A percentile compares a stretch with the other conserved stretches of the same genome.
phyloP scores from a whole-genome alignment of 2,888 invertebrate genomes.

The Hermaeophaga mercurialis region DNA sequence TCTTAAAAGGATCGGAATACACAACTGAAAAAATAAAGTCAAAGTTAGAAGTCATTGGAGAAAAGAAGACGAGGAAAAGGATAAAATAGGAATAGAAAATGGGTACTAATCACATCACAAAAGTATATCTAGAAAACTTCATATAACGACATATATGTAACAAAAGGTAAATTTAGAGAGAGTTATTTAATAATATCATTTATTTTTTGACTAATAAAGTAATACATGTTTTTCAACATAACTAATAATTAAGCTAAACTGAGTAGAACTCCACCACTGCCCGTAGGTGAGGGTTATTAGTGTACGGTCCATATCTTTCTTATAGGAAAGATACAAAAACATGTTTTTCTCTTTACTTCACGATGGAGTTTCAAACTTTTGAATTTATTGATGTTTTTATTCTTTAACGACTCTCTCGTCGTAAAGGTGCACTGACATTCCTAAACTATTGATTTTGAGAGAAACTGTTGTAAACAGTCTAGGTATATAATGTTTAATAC shows the following conservation, averaged over 20 bases:
- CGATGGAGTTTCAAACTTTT: neutral
- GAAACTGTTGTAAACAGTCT: neutral
- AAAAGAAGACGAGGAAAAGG: too few relatives aligned
- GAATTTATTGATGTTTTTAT: slow-evolving; percentile 1
- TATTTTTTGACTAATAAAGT: too few relatives aligned
- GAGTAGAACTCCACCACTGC: neutral
- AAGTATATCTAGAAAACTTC: too few relatives aligned
- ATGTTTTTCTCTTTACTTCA: neutral
- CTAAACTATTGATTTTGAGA: neutral
- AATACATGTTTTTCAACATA: neutral
- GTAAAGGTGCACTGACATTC: neutral
- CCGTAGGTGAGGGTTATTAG: neutral
- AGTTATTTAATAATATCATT: too few relatives aligned
- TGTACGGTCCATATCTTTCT: neutral
- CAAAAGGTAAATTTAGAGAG: too few relatives aligned
- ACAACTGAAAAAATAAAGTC: too few relatives aligned
- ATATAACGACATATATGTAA: too few relatives aligned
- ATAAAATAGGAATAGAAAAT: too few relatives aligned
- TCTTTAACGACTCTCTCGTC: neutral
- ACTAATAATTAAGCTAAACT: neutral
- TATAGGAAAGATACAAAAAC: neutral
- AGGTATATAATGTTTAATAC: too few relatives aligned
- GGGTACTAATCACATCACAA: too few relatives aligned
- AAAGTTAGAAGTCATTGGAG: too few relatives aligned
- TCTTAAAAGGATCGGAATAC: too few relatives aligned